Conservation (phyloP, 2,888 invertebrate genomes). For the Dusona sp. region DNA sequence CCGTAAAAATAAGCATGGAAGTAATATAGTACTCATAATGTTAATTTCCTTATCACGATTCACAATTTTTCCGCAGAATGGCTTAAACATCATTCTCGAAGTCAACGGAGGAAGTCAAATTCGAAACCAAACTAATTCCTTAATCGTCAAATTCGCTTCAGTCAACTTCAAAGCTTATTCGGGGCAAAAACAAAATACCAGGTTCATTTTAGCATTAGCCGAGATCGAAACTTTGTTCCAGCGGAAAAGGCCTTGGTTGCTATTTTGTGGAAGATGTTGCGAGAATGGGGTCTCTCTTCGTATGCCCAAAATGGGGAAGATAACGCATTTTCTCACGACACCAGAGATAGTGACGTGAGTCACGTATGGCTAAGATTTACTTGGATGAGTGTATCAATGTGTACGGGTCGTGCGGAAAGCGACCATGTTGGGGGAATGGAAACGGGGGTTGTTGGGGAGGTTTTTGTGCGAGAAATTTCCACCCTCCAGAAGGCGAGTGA, state of each 20-base stretch:
- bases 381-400: not conserved
- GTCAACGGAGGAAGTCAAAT: not conserved
- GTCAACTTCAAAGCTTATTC: not conserved
- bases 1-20: slow-evolving; percentile 28
- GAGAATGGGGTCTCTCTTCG: not conserved
- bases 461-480: slow-evolving; percentile 13
- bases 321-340: not conserved
- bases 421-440: not conserved
- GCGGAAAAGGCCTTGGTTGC: not conserved
- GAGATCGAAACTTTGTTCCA: not conserved
- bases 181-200: not conserved
- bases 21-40: not conserved
- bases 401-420: slow-evolving; percentile 23
- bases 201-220: not conserved
- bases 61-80: not conserved
- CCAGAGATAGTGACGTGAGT: slow-evolving; percentile 5
- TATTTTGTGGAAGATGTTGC: not conserved
- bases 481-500: slow-evolving; percentile 21
- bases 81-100: not conserved
- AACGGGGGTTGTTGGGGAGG: not conserved
- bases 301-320: not conserved
- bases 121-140: not conserved
- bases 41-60: too few relatives aligned
- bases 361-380: slow-evolving; percentile 2
- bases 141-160: not conserved